Conservation (phyloP, 2,113 vertebrate genomes). For the Eurystomus gularis region DNA sequence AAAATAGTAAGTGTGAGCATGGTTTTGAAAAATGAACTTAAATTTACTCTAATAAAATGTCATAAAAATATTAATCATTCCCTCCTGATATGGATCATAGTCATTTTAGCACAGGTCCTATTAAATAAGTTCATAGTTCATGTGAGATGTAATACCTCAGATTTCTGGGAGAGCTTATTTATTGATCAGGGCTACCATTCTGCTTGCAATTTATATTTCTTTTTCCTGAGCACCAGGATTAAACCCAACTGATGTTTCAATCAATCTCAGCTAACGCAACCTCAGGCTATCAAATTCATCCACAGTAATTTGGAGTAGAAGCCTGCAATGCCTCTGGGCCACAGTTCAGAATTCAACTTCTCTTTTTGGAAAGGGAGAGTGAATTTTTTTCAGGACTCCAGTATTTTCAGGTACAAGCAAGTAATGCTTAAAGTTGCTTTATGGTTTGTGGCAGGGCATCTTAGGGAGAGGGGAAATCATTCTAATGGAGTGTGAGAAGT, state of each 20-base stretch:
- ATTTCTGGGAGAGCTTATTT: constrained; percentile 17
- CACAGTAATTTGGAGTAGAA: neutral
- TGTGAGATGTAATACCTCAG: neutral
- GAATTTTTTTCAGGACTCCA: neutral
- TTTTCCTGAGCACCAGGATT: constrained; percentile 27
- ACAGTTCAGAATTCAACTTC: constrained; percentile 19
- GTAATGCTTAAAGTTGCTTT: neutral
- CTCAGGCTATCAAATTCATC: neutral
- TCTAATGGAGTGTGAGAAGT: constrained; percentile 40
- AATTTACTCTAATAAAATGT: constrained; percentile 15
- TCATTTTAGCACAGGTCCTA: constrained; percentile 17
- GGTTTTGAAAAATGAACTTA: constrained; percentile 37
- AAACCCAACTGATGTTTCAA: constrained; percentile 54
- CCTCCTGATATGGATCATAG: neutral
- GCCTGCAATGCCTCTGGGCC: neutral
- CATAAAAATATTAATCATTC: constrained; percentile 10
- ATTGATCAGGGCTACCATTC: constrained; percentile 20
- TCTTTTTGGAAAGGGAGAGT: neutral
- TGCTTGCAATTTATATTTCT: constrained; percentile 20
- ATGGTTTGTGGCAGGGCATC: constrained; percentile 20
- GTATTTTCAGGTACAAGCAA: neutral
- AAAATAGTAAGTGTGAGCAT: neutral
- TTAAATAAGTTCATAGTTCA: constrained; percentile 28
- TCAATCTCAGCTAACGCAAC: constrained; percentile 1
- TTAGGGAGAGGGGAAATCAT: constrained; percentile 15